phyloP scores from a whole-genome alignment of 2,113 vertebrate species.

The Xyliphius kryptos region DNA sequence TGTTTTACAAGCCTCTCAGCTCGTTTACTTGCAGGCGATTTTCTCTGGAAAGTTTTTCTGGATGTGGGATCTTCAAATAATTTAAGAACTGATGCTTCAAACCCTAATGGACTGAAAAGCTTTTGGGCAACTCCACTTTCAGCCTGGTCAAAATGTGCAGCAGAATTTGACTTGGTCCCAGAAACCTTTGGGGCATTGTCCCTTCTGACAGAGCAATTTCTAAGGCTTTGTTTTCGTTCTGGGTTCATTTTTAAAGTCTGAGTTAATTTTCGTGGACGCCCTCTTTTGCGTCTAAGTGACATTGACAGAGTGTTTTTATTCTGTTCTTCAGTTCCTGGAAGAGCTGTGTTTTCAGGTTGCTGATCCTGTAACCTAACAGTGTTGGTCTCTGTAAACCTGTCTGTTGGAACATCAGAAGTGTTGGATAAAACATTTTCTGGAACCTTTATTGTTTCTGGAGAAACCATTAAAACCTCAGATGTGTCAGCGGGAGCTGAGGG shows the following conservation, averaged over 20 bases:
- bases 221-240: constrained; percentile 60
- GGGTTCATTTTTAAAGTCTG: constrained; percentile 58
- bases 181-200: constrained; percentile 41
- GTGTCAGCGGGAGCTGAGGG: too few relatives aligned
- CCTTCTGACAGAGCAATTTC: constrained; percentile 35
- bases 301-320: constrained; percentile 52
- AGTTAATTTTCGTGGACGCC: constrained; percentile 70
- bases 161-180: constrained; percentile 63
- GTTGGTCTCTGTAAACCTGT: not conserved
- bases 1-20: constrained; percentile 57
- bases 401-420: too few relatives aligned
- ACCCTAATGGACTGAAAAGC: constrained; percentile 86
- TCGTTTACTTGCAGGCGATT: constrained; percentile 56
- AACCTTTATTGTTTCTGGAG: too few relatives aligned
- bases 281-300: constrained; percentile 68
- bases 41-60: constrained; percentile 81
- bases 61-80: constrained; percentile 81
- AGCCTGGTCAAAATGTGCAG: constrained; percentile 63
- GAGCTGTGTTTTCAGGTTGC: not conserved
- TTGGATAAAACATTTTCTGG: too few relatives aligned
- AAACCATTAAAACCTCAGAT: too few relatives aligned
- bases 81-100: constrained; percentile 88
- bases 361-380: constrained; percentile 42
- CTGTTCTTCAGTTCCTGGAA: constrained; percentile 45
- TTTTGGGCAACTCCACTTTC: constrained; percentile 75